Base-by-base conservation (phyloP, 1,140 invertebrate species). In the Monochamus saltuarius region DNA sequence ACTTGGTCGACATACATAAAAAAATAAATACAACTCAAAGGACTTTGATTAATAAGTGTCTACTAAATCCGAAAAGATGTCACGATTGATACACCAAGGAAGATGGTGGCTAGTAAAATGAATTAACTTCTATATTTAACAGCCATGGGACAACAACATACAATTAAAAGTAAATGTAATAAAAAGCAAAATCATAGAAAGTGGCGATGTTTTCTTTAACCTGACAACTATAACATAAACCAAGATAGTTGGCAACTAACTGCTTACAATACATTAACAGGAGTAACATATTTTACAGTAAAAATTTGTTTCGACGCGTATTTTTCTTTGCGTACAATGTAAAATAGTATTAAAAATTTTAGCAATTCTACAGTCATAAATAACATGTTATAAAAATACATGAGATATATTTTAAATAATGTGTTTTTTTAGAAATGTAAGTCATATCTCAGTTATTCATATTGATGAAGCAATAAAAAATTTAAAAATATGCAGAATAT, bases 301-400 rank as follows among this genome's bases (percentile, higher is more conserved):
- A 42, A 42, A 2, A 1, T 46, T 46, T 17, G 22, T 40, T 42
- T 13, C 11, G 16, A 40, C 39, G 2, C 14, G 14, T 40, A 16
- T 40, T 13, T n/a, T n/a, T 40, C 2, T n/a, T 40, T 40, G 11
- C 14, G 7, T 40, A 7, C 14, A 4, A 2, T 13, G 14, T 40
- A 51, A 22, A 51, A 10, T 17, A 14, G 22, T 22, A 10, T 51
- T 39, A 42, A 7, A 53, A 16, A 39, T 53, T 11, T 39, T 19
- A 16, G n/a, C 16, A 38, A 7, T 14, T 39, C 8, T 42, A 19
- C 39, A 13, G 1, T 7, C 7, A 39, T 39, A 16, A 8, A 53
- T 17, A 42, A 8, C 8, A 11, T 16, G 9, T 16, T 42, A 39
- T 9, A 53, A 38, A 39, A 16, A 38, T 4, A 53, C n/a, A 38